Evolutionary conservation across 1,140 invertebrate genomes (phyloP).

Genomic region (Drosophila ambigua): DNA sequence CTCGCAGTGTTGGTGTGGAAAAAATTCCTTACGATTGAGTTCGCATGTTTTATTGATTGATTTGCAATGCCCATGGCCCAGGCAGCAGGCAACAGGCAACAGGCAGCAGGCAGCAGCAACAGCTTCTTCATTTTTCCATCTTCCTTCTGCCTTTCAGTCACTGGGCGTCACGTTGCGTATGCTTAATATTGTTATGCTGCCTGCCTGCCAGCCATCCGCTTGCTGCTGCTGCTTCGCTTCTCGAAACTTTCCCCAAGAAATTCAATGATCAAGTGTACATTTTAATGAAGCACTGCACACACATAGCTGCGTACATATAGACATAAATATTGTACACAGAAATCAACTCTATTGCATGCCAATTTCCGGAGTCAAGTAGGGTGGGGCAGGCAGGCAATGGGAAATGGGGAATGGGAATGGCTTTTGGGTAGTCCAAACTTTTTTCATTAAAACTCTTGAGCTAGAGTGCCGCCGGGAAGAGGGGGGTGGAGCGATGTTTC

Average conservation of each 20-base stretch:
- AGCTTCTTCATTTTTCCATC: constrained; percentile 9
- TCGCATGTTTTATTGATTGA: constrained; percentile 77
- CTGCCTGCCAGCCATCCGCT: constrained; percentile 28
- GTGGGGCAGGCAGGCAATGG: too few relatives aligned
- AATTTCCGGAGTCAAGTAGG: constrained; percentile 54
- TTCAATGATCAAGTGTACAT: constrained; percentile 78
- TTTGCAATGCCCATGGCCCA: constrained; percentile 66
- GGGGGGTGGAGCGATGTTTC: not conserved
- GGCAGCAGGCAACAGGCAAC: constrained; percentile 12
- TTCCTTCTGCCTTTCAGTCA: constrained; percentile 4
- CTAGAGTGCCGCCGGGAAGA: not conserved
- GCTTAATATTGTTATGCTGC: constrained; percentile 69
- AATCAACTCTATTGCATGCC: constrained; percentile 65
- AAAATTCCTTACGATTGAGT: constrained; percentile 74
- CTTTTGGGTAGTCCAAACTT: constrained; percentile 55
- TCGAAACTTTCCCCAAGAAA: constrained; percentile 73
- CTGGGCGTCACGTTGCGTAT: constrained; percentile 64
- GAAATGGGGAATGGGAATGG: constrained; percentile 4
- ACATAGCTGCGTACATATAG: not conserved
- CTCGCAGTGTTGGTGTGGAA: constrained; percentile 24
- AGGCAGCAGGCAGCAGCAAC: constrained; percentile 16
- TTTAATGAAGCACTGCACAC: constrained; percentile 64
- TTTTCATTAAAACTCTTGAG: constrained; percentile 79
- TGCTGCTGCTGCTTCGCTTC: not conserved
- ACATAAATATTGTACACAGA: constrained; percentile 22